These are phyloP conservation scores for Argyra leucocephala DNA, from an alignment of 2,888 invertebrate genomes.

Conservation along the genomic window DNA sequence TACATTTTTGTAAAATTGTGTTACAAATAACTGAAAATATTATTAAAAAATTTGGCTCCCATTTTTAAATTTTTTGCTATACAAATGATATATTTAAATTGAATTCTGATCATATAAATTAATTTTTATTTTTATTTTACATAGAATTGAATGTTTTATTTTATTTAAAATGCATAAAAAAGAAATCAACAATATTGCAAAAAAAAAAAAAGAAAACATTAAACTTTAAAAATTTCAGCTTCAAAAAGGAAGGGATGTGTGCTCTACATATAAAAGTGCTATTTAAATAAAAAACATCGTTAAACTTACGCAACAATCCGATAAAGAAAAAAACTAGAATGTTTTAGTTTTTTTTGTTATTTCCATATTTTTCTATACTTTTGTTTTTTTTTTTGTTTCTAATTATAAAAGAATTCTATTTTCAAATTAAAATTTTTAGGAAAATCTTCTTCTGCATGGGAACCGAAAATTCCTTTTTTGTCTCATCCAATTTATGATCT, in stretches of 20 bases:
- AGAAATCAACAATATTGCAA: not conserved
- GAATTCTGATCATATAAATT: too few species aligned
- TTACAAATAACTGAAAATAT: too few species aligned
- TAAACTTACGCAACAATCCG: not conserved
- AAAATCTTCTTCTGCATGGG: constrained; percentile 32
- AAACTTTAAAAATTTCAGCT: not conserved
- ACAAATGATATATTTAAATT: too few species aligned
- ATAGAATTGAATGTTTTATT: not conserved
- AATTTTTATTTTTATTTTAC: not conserved
- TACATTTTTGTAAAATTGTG: too few species aligned
- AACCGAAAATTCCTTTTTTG: constrained; percentile 49
- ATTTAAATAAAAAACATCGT: not conserved
- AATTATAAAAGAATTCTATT: not conserved
- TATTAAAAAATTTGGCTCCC: too few species aligned
- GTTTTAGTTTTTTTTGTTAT: too few species aligned
- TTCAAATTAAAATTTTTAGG: constrained; percentile 35
- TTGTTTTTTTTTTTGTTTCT: not conserved
- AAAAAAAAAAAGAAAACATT: not conserved
- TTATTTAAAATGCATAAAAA: not conserved
- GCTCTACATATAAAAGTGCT: not conserved
- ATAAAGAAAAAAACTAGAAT: not conserved
- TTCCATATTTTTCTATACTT: not conserved
- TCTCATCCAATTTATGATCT: constrained; percentile 71
- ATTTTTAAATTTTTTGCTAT: too few species aligned
- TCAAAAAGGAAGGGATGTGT: not conserved